A percentile compares a stretch with the other conserved stretches of the same genome.
phyloP scores from a whole-genome alignment of 1,140 invertebrate genomes.

The Drosophila chauvacae region DNA sequence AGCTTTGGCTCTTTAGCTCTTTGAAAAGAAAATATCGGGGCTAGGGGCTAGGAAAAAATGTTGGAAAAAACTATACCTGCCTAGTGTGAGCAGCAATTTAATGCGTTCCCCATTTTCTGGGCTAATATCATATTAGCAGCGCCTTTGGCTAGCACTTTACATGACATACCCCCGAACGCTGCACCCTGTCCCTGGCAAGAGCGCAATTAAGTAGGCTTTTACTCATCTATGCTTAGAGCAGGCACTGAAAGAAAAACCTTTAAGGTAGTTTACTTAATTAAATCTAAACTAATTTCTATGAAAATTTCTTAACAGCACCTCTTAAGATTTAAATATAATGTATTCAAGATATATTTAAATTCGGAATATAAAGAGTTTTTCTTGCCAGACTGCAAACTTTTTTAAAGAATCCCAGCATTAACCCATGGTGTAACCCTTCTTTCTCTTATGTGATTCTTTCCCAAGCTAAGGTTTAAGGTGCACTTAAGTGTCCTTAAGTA shows the following conservation, averaged over 20 bases:
- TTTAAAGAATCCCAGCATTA: not conserved
- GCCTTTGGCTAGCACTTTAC: conserved; percentile 69
- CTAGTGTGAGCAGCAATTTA: conserved; percentile 62
- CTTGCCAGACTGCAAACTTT: not conserved
- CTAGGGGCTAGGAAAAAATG: conserved; percentile 30
- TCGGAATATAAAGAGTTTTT: not conserved
- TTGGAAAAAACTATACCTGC: conserved; percentile 11
- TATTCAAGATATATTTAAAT: too few relatives aligned
- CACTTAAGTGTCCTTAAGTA: not conserved
- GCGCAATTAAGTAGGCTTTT: conserved; percentile 72
- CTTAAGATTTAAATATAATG: not conserved
- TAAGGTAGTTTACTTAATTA: not conserved
- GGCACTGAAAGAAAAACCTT: conserved; percentile 12
- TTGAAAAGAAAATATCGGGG: conserved; percentile 2
- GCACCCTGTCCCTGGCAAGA: conserved; percentile 13
- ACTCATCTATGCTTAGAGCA: conserved; percentile 43
- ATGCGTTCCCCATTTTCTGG: conserved; percentile 42
- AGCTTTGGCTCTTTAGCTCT: conserved; percentile 1
- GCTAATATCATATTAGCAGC: conserved; percentile 74
- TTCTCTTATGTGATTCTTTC: not conserved
- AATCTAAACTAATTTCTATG: too few relatives aligned
- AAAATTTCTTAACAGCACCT: not conserved
- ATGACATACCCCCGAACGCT: conserved; percentile 16
- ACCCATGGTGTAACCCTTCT: too few relatives aligned
- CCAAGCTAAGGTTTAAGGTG: not conserved